Conservation (phyloP, 1,140 invertebrate species). For the Psix sp. region DNA sequence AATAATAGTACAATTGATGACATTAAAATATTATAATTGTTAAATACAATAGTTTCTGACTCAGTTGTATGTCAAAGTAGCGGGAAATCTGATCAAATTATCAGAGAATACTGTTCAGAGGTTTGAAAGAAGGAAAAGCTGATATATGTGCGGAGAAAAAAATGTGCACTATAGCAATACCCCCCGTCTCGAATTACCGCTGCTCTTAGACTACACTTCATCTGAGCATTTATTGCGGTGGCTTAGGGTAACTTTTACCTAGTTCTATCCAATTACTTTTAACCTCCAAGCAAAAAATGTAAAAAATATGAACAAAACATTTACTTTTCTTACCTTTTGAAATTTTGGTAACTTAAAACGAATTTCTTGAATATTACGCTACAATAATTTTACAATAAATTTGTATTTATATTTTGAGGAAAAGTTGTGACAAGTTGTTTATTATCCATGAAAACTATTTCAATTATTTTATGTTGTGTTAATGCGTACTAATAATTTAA, state of each 20-base stretch:
- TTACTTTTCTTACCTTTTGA: too few species aligned
- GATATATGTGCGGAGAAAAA: slow-evolving; percentile 46
- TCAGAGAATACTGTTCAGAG: slow-evolving; percentile 19
- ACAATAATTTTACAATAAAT: too few species aligned
- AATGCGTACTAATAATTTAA: too few species aligned
- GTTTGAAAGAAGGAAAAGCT: slow-evolving; percentile 24
- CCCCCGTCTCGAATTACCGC: slow-evolving; percentile 73
- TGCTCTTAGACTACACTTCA: slow-evolving; percentile 72
- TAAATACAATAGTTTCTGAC: too few species aligned
- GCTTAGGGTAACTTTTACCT: slow-evolving; percentile 62
- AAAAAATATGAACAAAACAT: slow-evolving; percentile 52
- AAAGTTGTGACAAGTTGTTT: too few species aligned
- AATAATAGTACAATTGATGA: too few species aligned
- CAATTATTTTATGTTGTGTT: too few species aligned
- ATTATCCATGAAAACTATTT: too few species aligned
- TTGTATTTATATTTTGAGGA: too few species aligned
- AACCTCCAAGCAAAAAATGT: slow-evolving; percentile 69
- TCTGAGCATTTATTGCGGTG: slow-evolving; percentile 69
- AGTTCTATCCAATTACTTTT: slow-evolving; percentile 71
- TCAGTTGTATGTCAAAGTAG: too few species aligned
- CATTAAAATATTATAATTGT: too few species aligned
- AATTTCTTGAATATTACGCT: neutral
- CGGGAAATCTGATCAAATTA: slow-evolving; percentile 13
- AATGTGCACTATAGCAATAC: slow-evolving; percentile 49
- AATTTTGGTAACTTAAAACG: too few species aligned